Percentiles rank a stretch among this genome's conserved stretches.
Conservation (phyloP, 2,797 vertebrate genomes). For the Gadopsis marmoratus region DNA sequence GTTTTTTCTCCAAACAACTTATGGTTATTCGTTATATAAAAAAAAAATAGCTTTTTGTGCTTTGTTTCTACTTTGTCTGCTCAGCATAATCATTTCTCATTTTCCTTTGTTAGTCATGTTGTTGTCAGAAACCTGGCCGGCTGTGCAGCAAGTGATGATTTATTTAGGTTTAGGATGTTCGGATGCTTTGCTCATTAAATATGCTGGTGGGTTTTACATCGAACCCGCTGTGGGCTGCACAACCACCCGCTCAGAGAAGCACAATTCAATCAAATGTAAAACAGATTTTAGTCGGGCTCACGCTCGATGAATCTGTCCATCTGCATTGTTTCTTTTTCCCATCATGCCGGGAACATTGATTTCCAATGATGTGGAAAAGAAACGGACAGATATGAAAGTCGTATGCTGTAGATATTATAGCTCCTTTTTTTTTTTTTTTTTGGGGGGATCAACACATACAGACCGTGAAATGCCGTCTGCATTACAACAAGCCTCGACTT, state of each 20-base stretch:
- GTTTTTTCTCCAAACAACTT: not conserved
- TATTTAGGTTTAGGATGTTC: not conserved
- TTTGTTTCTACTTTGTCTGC: no score
- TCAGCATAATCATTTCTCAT: not conserved
- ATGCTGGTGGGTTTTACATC: not conserved
- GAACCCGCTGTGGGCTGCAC: no score
- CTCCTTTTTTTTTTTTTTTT: no score
- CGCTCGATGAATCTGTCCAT: not conserved
- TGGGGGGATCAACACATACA: no score
- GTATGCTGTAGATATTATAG: no score
- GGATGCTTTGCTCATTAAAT: not conserved
- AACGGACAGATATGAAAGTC: not conserved
- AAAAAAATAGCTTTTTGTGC: no score
- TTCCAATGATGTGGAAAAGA: not conserved
- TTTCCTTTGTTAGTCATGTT: not conserved
- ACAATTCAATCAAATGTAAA: not conserved
- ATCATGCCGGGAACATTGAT: conserved; percentile 2
- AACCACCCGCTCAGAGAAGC: not conserved
- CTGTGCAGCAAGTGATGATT: not conserved
- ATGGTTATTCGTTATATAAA: not conserved
- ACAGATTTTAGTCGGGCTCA: not conserved
- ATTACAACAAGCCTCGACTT: no score
- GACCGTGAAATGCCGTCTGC: no score
- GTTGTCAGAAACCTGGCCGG: not conserved
- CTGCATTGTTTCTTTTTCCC: conserved; percentile 1